Evolutionary conservation across 2,797 vertebrate species (phyloP), one percentile per base, ranked within the genome.

Genomic region (Gadopsis bispinosus): DNA sequence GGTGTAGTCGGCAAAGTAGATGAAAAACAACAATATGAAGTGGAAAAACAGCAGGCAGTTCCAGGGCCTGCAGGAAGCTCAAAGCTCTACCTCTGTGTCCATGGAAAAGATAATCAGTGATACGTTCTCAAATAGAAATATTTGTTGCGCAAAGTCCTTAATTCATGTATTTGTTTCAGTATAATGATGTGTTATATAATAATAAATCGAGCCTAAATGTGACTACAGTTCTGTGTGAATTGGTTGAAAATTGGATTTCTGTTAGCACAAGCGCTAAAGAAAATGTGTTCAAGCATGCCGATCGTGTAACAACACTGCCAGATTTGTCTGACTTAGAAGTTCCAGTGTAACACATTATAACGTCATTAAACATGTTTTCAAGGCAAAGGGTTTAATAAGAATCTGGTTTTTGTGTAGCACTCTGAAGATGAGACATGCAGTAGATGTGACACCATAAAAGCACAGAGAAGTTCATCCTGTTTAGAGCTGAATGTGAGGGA

Each of bases 211-310:
- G 0, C 22, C 47, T 47, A 37, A 59, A 70, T 61, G 29, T 56
- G 67, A 68, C 35, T 3, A 8, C 22, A 47, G 20, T 26, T 78
- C 7, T 26, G 61, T 26, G 14, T 47, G 73, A 43, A 74, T 83
- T 81, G 54, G 10, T 53, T 53, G 19, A 82, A 72, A 51, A 22
- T 13, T 41, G 3, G 37, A 26, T 62, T 79, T 56, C 48, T 16
- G 76, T 77, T 85, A 74, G 74, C 74, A 85, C 19, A 19, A 14
- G 26, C 1, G 19, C 59, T 56, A 3, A 78, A 83, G 63, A 64
- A 73, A 70, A 69, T 62, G 54, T 77, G 84, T 67, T 84, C n/a
- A 71, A 75, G 69, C 47, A 60, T 75, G 37, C 63, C 53, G 60
- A 75, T 87, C 11, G 11, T 83, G 68, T 70, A 54, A 53, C 39